A percentile compares a stretch with the other conserved stretches of the same genome.
These are phyloP conservation scores for Elephantulus edwardii DNA, from an alignment of 2,113 vertebrate genomes.

Conservation along the genomic window DNA sequence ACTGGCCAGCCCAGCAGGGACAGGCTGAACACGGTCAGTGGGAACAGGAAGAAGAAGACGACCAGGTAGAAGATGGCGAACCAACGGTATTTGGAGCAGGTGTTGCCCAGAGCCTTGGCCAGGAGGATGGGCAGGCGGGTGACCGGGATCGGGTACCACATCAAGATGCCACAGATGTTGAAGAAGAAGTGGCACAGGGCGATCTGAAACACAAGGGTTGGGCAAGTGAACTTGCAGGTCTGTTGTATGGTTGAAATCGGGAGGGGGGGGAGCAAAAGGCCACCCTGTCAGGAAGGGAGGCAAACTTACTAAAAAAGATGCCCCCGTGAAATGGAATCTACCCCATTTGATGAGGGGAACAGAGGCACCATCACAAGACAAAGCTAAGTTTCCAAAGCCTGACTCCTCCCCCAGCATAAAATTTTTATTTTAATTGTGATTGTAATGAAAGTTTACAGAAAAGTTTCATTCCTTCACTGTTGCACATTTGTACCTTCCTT, in stretches of 20 bases:
- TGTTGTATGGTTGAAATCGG: rapidly evolving
- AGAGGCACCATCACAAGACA: too few relatives aligned
- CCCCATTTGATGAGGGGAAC: too few relatives aligned
- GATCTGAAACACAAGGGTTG: slow-evolving; percentile 86
- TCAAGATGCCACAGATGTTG: slow-evolving; percentile 94
- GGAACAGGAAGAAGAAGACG: slow-evolving; percentile 89
- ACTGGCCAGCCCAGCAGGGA: slow-evolving; percentile 94
- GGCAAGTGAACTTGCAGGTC: background rate
- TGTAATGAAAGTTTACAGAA: too few relatives aligned
- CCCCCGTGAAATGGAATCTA: too few relatives aligned
- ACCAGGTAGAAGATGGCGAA: slow-evolving; percentile 94
- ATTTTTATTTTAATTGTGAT: too few relatives aligned
- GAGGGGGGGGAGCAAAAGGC: too few relatives aligned
- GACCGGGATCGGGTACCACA: slow-evolving; percentile 94
- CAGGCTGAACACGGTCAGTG: slow-evolving; percentile 89
- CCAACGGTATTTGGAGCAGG: slow-evolving; percentile 94
- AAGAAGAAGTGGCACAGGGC: slow-evolving; percentile 98
- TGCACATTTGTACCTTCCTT: too few relatives aligned
- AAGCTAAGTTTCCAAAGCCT: too few relatives aligned
- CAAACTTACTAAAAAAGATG: too few relatives aligned
- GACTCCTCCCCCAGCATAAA: too few relatives aligned
- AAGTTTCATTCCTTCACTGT: too few relatives aligned
- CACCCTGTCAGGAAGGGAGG: background rate
- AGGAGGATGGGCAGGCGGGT: slow-evolving; percentile 92
- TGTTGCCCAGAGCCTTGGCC: slow-evolving; percentile 89